A percentile compares a stretch with the other conserved stretches of the same genome.
Conservation (phyloP, 2,888 invertebrate species). For the Aproaerema taeniolella region DNA sequence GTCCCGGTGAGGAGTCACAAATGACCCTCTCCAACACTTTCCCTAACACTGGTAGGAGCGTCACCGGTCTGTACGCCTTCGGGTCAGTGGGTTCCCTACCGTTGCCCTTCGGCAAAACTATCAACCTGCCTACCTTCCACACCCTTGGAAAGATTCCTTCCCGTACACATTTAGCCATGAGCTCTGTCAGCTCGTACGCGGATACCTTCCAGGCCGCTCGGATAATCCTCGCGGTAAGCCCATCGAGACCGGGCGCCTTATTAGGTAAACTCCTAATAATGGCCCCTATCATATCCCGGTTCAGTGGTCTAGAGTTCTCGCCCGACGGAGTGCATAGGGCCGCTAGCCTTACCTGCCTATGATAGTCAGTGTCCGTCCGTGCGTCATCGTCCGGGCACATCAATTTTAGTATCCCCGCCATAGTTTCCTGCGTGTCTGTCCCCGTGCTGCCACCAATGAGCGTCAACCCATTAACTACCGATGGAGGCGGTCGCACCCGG, state of each 20-base stretch:
- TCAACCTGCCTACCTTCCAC: slow-evolving; percentile 15
- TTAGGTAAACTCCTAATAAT: slow-evolving; percentile 17
- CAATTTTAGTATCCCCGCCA: slow-evolving; percentile 16
- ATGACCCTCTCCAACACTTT: slow-evolving; percentile 14
- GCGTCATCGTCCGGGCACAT: slow-evolving; percentile 32
- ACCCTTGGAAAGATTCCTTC: slow-evolving; percentile 11
- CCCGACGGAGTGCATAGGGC: slow-evolving; percentile 23
- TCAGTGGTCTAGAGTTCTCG: slow-evolving; percentile 15
- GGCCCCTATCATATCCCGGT: neutral
- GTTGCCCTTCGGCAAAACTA: slow-evolving; percentile 15
- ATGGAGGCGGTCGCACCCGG: slow-evolving; percentile 17
- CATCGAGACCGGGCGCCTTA: slow-evolving; percentile 3
- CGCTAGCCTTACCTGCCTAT: slow-evolving; percentile 18
- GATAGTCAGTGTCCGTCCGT: slow-evolving; percentile 19
- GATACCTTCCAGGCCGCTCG: neutral
- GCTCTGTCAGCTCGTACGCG: neutral
- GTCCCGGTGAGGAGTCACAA: slow-evolving; percentile 2
- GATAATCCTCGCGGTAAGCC: neutral
- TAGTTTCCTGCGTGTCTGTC: slow-evolving; percentile 15
- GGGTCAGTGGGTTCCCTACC: neutral
- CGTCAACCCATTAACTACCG: slow-evolving; percentile 16
- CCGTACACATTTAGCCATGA: slow-evolving; percentile 8
- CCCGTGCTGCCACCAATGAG: slow-evolving; percentile 12
- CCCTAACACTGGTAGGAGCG: slow-evolving; percentile 19
- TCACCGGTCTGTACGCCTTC: slow-evolving; percentile 3